Evolutionary conservation across 2,797 vertebrate genomes (phyloP), one percentile per base, ranked within the genome.

Genomic region (Emydoidea blandingii): DNA sequence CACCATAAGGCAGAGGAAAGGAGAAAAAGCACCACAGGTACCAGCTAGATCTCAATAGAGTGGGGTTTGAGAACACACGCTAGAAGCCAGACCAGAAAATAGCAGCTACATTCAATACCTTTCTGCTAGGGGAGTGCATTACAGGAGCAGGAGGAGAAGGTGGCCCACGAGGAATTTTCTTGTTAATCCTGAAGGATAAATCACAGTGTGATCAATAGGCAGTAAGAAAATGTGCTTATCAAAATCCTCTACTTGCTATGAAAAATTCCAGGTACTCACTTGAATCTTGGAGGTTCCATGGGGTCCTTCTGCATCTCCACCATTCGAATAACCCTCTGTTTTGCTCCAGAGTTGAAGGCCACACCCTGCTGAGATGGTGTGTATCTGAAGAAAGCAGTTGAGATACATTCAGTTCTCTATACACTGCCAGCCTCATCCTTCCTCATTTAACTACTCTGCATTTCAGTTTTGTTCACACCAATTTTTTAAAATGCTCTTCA

Each of bases 251-350:
- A 59, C 31, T 68, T 98, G 65, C 52, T 74, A 56, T n/a, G 44
- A 78, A 83, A 5, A 85, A 89, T 53, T 74, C 89, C 52, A 91
- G 56, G 81, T 79, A 97, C 96, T 98, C 98, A 99, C 99, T 99
- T 99, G 96, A 99, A 99, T 78, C 99, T 98, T 79, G 99, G 99
- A 16, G 99, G 99, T 81, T 99, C 99, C 99, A 99, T 99, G 8
- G 99, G 99, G 94, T 99, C 99, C 96, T 99, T 99, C 97, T 99
- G 99, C 99, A 99, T 99, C 97, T 99, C 99, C 95, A 99, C 99
- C 99, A 99, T 99, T 12, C 99, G 99, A 97, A 99, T 99, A 93
- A 99, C 99, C 92, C 99, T 98, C 94, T 99, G 99, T 97, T 99
- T 99, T 94, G 99, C 99, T 90, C 99, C 99, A 1, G 99, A 99